phyloP scores from a whole-genome alignment of 53 echinoderm and acorn worm genomes.

The Hippasteria phrygiana region DNA sequence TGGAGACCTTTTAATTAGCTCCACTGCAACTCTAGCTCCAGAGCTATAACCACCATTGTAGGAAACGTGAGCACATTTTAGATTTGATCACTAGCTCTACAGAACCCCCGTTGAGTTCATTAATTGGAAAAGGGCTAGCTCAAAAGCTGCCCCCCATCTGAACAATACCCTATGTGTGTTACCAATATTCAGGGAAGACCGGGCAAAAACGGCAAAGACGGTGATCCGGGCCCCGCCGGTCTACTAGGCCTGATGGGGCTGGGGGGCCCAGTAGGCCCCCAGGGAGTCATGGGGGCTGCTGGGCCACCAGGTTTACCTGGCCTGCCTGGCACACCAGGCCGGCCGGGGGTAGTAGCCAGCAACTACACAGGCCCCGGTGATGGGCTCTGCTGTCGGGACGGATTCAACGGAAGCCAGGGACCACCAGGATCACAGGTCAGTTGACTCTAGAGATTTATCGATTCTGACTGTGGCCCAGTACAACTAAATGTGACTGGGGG shows the following conservation, averaged over 20 bases:
- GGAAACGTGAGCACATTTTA: too few relatives aligned
- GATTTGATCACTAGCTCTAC: too few relatives aligned
- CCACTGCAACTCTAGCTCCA: too few relatives aligned
- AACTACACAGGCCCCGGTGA: slow-evolving; percentile 46
- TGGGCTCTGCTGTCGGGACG: slow-evolving; percentile 63
- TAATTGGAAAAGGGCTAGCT: too few relatives aligned
- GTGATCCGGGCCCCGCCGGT: slow-evolving; percentile 53
- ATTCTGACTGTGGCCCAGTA: too few relatives aligned
- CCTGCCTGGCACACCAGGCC: slow-evolving; percentile 41
- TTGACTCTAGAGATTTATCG: background rate
- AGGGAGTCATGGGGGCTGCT: slow-evolving; percentile 68
- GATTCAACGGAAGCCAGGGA: slow-evolving; percentile 76
- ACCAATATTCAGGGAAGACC: slow-evolving; percentile 57
- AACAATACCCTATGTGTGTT: too few relatives aligned
- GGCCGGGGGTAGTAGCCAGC: slow-evolving; percentile 14
- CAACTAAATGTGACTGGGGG: too few relatives aligned
- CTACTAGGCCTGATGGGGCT: slow-evolving; percentile 71
- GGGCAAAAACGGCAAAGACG: slow-evolving; percentile 51
- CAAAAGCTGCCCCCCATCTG: too few relatives aligned
- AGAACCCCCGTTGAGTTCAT: too few relatives aligned
- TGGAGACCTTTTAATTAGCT: too few relatives aligned
- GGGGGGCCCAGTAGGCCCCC: slow-evolving; percentile 62
- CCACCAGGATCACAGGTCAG: slow-evolving; percentile 73
- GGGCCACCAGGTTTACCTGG: slow-evolving; percentile 61
- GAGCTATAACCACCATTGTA: too few relatives aligned